Percentiles rank a stretch among this genome's conserved stretches.
Conservation (phyloP, 2,113 vertebrate genomes). For the Microtus richardsoni region DNA sequence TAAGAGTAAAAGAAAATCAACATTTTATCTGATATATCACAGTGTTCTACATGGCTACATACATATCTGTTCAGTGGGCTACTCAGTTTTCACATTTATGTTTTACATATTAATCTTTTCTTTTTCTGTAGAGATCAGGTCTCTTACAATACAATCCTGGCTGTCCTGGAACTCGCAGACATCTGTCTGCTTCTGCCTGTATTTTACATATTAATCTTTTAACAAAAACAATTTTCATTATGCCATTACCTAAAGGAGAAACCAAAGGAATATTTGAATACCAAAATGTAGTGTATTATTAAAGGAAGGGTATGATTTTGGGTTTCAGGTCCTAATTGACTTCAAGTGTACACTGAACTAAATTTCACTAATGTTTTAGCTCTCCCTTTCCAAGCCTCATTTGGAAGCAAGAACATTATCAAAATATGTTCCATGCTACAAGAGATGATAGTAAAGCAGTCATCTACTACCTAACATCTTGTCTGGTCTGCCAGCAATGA, state of each 20-base stretch:
- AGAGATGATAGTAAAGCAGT: not conserved
- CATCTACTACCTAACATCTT: not conserved
- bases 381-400: not conserved
- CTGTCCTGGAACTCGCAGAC: not conserved
- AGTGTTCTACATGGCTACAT: not conserved
- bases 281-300: not conserved
- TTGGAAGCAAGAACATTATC: constrained; percentile 3
- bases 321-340: not conserved
- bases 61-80: not conserved
- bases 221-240: not conserved
- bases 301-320: not conserved
- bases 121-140: not conserved
- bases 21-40: constrained; percentile 34
- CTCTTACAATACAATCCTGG: not conserved
- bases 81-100: constrained; percentile 18
- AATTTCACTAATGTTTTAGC: constrained; percentile 20
- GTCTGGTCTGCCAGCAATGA: not conserved
- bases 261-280: constrained; percentile 43
- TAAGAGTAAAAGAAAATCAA: constrained; percentile 50
- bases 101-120: not conserved
- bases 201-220: constrained; percentile 1
- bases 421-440: not conserved
- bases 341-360: constrained; percentile 8
- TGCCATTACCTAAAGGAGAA: constrained; percentile 19
- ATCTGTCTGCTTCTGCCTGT: not conserved